Percentiles rank a stretch among this genome's conserved stretches.
Conservation (phyloP, 2,113 vertebrate species). For the Apodemus sylvaticus region DNA sequence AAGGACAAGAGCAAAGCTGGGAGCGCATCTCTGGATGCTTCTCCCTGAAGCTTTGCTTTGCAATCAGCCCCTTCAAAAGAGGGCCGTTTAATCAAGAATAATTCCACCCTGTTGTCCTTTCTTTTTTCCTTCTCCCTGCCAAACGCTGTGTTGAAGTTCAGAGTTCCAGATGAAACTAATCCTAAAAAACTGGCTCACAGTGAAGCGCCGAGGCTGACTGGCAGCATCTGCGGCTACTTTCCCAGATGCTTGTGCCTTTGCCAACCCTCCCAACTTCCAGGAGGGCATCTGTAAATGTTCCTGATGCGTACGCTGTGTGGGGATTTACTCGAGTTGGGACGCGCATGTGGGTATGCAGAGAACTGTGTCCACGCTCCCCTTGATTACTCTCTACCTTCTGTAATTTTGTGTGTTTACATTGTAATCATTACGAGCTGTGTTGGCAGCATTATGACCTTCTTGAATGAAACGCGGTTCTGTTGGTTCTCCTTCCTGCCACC, state of each 20-base stretch:
- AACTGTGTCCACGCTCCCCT: background rate
- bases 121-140: background rate
- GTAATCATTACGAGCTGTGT: no score
- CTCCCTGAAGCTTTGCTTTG: constrained; percentile 29
- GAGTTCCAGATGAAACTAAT: background rate
- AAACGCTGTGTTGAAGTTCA: constrained; percentile 27
- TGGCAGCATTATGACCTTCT: background rate
- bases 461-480: background rate
- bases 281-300: background rate
- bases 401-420: background rate
- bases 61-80: constrained; percentile 43
- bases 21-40: background rate
- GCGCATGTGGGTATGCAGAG: background rate
- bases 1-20: constrained; percentile 25
- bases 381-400: background rate
- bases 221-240: background rate
- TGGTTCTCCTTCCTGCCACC: background rate
- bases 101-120: background rate
- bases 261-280: background rate
- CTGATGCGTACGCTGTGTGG: background rate
- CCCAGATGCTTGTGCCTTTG: background rate
- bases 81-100: constrained; percentile 47
- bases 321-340: background rate
- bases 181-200: background rate
- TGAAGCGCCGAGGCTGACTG: background rate